phyloP scores from a whole-genome alignment of 2,797 vertebrate genomes.

The Ctenopoma multispine region DNA sequence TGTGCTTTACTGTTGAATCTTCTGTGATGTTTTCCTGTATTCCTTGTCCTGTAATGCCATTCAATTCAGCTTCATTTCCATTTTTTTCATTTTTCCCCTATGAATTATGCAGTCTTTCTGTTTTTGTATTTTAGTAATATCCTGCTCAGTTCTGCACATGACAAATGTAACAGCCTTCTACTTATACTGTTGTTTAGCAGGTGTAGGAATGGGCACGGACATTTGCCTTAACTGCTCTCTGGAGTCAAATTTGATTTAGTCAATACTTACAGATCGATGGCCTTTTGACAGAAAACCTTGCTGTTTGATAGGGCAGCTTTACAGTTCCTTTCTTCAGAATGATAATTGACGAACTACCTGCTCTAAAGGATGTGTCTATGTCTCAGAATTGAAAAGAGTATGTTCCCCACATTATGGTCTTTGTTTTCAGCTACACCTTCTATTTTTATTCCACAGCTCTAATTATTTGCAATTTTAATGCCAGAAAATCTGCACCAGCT shows the following conservation, averaged over 20 bases:
- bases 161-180: not conserved
- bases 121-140: slow-evolving; percentile 1
- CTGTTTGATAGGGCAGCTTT: not conserved
- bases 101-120: not conserved
- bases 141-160: slow-evolving; percentile 7
- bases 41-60: slow-evolving; percentile 5
- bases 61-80: slow-evolving; percentile 8
- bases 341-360: slow-evolving; percentile 20
- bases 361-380: not conserved
- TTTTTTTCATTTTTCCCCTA: not conserved
- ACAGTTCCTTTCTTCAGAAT: not conserved
- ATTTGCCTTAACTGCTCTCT: slow-evolving; percentile 10
- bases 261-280: not conserved
- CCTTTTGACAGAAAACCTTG: not conserved
- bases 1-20: slow-evolving; percentile 15
- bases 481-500: slow-evolving; percentile 16
- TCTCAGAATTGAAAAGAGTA: slow-evolving; percentile 4
- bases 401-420: not conserved
- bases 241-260: slow-evolving; percentile 2
- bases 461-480: slow-evolving; percentile 37
- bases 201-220: not conserved
- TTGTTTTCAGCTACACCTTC: too few species aligned
- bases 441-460: slow-evolving; percentile 14
- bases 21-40: not conserved
- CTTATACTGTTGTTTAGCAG: not conserved